Conservation (phyloP, 2,888 invertebrate genomes). For the Creontiades dilutus region DNA sequence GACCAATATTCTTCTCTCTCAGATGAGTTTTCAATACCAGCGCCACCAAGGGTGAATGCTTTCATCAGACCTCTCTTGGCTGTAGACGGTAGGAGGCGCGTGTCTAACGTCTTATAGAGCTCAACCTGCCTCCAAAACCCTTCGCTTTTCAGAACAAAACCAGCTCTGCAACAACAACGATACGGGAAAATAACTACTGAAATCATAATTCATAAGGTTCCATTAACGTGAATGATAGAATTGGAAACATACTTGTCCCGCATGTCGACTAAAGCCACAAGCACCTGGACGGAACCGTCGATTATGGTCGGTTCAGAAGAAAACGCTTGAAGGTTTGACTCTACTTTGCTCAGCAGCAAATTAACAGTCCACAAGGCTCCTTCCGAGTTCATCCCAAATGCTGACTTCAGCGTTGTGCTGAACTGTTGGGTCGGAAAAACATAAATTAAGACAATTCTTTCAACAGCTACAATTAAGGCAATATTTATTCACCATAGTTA, state of each 20-base stretch:
- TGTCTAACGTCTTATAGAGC: conserved; percentile 80
- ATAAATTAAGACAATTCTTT: neutral
- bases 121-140: conserved; percentile 81
- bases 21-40: conserved; percentile 75
- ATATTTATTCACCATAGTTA: too few species aligned
- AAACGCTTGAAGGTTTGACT: conserved; percentile 83
- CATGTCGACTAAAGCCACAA: conserved; percentile 80
- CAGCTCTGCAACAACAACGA: conserved; percentile 78
- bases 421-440: conserved; percentile 79
- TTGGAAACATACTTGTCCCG: conserved; percentile 71
- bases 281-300: conserved; percentile 83
- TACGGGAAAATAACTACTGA: too few species aligned
- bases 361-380: conserved; percentile 83
- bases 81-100: conserved; percentile 81
- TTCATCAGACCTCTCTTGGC: conserved; percentile 85
- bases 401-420: conserved; percentile 82
- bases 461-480: too few species aligned
- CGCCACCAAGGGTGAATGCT: conserved; percentile 84
- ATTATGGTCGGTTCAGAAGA: conserved; percentile 83
- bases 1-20: conserved; percentile 77
- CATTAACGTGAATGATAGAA: neutral
- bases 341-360: conserved; percentile 84
- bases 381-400: conserved; percentile 85
- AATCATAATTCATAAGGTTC: neutral
- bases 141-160: conserved; percentile 81